Conservation (phyloP, 2,888 invertebrate species). For the Amiota communis region DNA sequence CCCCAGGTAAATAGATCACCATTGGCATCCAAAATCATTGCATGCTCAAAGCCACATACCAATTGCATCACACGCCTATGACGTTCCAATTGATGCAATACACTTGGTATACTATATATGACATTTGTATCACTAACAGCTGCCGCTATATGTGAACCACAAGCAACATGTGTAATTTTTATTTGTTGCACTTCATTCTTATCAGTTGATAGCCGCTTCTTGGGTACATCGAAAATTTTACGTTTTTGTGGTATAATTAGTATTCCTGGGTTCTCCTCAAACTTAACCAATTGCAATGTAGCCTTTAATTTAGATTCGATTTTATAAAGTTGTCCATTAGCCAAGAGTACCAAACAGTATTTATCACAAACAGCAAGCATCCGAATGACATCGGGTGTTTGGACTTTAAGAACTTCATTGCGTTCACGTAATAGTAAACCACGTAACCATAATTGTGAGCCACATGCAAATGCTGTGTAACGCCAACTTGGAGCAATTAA, state of each 20-base stretch:
- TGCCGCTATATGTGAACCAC: conserved; percentile 74
- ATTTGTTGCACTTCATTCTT: conserved; percentile 29
- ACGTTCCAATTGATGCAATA: conserved; percentile 75
- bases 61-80: conserved; percentile 78
- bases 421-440: conserved; percentile 56
- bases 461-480: conserved; percentile 59
- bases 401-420: conserved; percentile 44
- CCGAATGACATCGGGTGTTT: conserved; percentile 51
- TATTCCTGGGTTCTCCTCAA: conserved; percentile 47
- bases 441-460: conserved; percentile 47
- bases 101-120: conserved; percentile 78
- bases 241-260: conserved; percentile 52
- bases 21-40: conserved; percentile 79
- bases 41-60: conserved; percentile 87
- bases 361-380: conserved; percentile 60
- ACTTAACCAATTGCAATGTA: conserved; percentile 49
- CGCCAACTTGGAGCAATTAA: conserved; percentile 61
- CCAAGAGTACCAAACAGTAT: conserved; percentile 63
- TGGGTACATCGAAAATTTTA: conserved; percentile 55
- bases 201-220: conserved; percentile 17
- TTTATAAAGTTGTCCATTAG: conserved; percentile 64
- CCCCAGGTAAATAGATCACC: conserved; percentile 89
- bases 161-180: conserved; percentile 72
- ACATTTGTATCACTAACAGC: conserved; percentile 74
- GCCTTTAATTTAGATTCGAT: conserved; percentile 45